Conservation (phyloP, 2,113 vertebrate species). For the Saguinus imperator region DNA sequence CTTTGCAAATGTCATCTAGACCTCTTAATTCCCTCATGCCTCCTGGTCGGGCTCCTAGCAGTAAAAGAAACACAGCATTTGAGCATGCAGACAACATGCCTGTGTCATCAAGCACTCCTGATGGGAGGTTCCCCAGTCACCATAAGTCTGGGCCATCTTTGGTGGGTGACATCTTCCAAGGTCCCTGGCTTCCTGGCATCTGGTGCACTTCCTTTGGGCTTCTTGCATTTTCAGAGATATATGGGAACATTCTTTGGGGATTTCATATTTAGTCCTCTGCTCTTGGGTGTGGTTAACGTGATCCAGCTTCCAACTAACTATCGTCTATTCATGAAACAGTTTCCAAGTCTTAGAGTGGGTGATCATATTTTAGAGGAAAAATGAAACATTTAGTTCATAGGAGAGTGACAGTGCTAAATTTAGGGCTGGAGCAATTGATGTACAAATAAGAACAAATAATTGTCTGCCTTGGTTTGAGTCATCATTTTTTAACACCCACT, state of each 20-base stretch:
- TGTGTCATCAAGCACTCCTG: constrained; percentile 21
- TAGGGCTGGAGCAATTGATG: not conserved
- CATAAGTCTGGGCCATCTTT: not conserved
- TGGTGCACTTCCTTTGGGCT: not conserved
- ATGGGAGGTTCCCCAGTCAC: constrained; percentile 18
- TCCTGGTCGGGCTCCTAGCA: not conserved
- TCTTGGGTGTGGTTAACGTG: not conserved
- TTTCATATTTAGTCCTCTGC: constrained; percentile 44
- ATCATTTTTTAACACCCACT: constrained; percentile 41
- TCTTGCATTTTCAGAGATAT: not conserved
- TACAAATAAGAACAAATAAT: constrained; percentile 24
- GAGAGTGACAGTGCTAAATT: constrained; percentile 64
- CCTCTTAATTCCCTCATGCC: not conserved
- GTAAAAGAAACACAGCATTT: not conserved
- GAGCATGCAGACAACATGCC: not conserved
- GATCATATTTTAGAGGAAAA: constrained; percentile 50
- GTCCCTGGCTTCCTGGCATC: not conserved
- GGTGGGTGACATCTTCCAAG: constrained; percentile 28
- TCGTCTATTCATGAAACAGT: constrained; percentile 37
- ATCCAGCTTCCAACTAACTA: constrained; percentile 41
- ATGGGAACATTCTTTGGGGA: not conserved
- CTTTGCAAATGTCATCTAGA: constrained; percentile 12
- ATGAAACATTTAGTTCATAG: not conserved
- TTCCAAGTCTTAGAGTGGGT: not conserved
- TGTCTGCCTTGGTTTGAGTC: constrained; percentile 18